Percentiles rank a stretch among this genome's conserved stretches.
These are phyloP conservation scores for Mormyrops boulengeri DNA, from an alignment of 2,797 vertebrate genomes.

Conservation along the genomic window DNA sequence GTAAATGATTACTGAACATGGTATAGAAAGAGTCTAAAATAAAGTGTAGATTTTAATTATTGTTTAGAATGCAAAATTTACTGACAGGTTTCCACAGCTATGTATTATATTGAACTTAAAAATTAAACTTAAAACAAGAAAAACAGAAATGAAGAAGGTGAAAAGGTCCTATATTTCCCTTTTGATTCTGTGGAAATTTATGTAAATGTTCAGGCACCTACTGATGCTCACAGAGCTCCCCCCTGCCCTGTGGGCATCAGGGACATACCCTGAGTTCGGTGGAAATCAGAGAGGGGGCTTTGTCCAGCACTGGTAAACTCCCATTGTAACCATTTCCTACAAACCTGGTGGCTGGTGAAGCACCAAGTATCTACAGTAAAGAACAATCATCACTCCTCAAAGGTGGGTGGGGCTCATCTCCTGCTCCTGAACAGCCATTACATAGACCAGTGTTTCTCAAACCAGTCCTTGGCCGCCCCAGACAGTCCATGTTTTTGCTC, in stretches of 20 bases:
- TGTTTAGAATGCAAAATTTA: background rate
- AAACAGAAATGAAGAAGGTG: background rate
- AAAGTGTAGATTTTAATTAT: background rate
- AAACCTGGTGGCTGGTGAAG: conserved; percentile 39
- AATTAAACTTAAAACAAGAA: background rate
- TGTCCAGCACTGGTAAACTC: conserved; percentile 43
- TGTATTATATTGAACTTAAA: background rate
- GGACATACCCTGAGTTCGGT: conserved; percentile 22
- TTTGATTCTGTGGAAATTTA: conserved; percentile 43
- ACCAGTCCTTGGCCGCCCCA: background rate
- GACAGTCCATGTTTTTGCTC: background rate
- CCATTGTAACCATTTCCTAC: conserved; percentile 40
- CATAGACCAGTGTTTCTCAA: background rate
- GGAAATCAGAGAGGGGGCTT: conserved; percentile 27
- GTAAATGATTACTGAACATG: background rate
- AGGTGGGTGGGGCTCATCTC: background rate
- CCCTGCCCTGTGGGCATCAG: background rate
- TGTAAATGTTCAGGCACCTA: conserved; percentile 38
- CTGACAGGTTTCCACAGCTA: background rate
- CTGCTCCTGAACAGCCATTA: background rate
- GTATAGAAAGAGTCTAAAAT: background rate
- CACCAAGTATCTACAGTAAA: conserved; percentile 40
- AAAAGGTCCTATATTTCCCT: background rate
- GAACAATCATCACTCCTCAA: conserved; percentile 27
- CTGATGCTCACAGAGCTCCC: conserved; percentile 4